Evolutionary conservation across 2,113 vertebrate genomes (phyloP).

Genomic region (Cryptoleucopteryx plumbea): DNA sequence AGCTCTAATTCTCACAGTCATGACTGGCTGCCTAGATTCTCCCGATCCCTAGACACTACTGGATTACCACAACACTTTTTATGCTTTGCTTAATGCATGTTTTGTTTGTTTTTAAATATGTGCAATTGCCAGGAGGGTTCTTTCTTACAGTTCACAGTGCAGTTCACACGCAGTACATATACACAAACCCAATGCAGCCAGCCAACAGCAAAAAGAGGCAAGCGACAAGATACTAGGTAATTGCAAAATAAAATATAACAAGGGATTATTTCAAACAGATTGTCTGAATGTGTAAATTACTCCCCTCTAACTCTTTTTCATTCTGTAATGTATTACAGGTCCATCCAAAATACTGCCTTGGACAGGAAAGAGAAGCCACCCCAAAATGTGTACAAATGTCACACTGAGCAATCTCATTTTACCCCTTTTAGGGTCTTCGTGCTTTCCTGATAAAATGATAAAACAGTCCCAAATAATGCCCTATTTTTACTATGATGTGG

Average conservation of each 20-base stretch:
- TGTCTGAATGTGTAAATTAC: background rate
- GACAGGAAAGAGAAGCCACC: background rate
- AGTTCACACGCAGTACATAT: background rate
- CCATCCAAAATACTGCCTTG: background rate
- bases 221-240: background rate
- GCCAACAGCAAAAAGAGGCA: background rate
- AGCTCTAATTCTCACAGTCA: background rate
- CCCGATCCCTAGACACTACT: background rate
- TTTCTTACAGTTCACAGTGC: background rate
- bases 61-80: background rate
- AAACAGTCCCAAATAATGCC: background rate
- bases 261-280: background rate
- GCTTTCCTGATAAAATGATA: background rate
- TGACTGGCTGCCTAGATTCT: background rate
- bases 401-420: background rate
- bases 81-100: background rate
- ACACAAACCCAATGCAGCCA: background rate
- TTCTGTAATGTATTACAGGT: background rate
- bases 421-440: background rate
- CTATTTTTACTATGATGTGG: background rate
- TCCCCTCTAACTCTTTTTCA: background rate
- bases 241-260: background rate
- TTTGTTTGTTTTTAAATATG: background rate
- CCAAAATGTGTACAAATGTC: background rate
- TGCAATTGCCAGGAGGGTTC: background rate